Percentiles rank a stretch among this genome's conserved stretches.
These are phyloP conservation scores for Boloria selene DNA, from an alignment of 2,888 invertebrate species.

Conservation along the genomic window DNA sequence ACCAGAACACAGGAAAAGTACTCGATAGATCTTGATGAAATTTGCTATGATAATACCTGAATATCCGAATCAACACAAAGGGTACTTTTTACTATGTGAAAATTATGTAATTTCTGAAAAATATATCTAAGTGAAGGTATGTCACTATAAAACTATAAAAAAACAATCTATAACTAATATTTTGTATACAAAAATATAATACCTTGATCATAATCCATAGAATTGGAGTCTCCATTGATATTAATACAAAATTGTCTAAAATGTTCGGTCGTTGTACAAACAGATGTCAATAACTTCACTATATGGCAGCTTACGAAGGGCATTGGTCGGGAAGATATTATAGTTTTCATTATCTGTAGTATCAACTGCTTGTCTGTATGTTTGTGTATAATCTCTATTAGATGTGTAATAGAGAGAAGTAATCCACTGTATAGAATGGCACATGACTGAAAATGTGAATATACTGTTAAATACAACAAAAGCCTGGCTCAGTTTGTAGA, in stretches of 20 bases:
- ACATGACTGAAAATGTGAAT: constrained; percentile 60
- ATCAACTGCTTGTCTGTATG: constrained; percentile 26
- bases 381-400: constrained; percentile 34
- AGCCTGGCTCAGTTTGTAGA: too few species aligned
- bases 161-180: constrained; percentile 45
- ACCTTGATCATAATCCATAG: constrained; percentile 69
- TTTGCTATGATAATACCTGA: too few species aligned
- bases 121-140: too few species aligned
- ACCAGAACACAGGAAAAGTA: too few species aligned
- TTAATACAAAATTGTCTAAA: constrained; percentile 50
- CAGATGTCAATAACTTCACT: constrained; percentile 44
- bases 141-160: not conserved
- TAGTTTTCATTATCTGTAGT: constrained; percentile 49
- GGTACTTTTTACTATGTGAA: too few species aligned
- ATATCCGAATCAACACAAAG: too few species aligned
- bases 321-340: constrained; percentile 58
- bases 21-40: too few species aligned
- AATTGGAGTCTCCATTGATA: constrained; percentile 56
- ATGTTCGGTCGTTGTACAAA: constrained; percentile 42
- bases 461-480: not conserved
- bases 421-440: constrained; percentile 52
- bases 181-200: constrained; percentile 67
- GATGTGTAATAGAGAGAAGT: constrained; percentile 36
- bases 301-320: constrained; percentile 52
- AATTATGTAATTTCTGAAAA: too few species aligned